Conservation (phyloP, 2,113 vertebrate species). For the Python bivittatus region DNA sequence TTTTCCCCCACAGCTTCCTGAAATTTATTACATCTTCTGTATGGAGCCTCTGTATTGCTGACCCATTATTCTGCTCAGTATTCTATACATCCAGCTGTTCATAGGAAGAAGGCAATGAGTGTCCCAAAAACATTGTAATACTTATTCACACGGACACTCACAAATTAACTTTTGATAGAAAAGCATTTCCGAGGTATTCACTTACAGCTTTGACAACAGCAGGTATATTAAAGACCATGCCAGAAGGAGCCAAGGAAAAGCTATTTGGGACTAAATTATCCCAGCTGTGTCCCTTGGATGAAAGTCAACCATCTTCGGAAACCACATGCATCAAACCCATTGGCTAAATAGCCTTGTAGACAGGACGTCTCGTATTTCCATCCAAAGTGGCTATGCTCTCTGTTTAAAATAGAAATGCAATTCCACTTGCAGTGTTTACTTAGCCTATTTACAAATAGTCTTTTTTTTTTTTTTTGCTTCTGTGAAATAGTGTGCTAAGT, state of each 20-base stretch:
- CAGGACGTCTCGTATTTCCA: slow-evolving; percentile 80
- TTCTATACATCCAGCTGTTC: not conserved
- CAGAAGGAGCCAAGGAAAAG: slow-evolving; percentile 69
- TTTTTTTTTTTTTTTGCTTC: slow-evolving; percentile 33
- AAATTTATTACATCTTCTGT: not conserved
- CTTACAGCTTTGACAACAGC: slow-evolving; percentile 58
- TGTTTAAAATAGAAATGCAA: slow-evolving; percentile 72
- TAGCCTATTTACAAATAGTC: slow-evolving; percentile 69
- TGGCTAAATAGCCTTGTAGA: slow-evolving; percentile 73
- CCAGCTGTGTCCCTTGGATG: slow-evolving; percentile 79
- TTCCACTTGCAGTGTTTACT: slow-evolving; percentile 66
- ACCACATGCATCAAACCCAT: slow-evolving; percentile 76
- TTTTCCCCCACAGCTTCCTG: not conserved
- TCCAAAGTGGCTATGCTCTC: slow-evolving; percentile 68
- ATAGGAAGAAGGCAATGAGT: not conserved
- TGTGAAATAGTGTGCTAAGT: slow-evolving; percentile 64
- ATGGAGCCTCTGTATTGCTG: not conserved
- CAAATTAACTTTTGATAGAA: slow-evolving; percentile 57
- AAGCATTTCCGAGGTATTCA: slow-evolving; percentile 62
- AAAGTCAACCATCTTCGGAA: slow-evolving; percentile 70
- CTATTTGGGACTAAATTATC: slow-evolving; percentile 78
- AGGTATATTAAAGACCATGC: slow-evolving; percentile 74
- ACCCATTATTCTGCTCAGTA: not conserved
- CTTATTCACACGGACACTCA: slow-evolving; percentile 31
- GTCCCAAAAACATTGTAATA: not conserved